Percentiles rank a stretch among this genome's conserved stretches.
Conservation (phyloP, 1,140 invertebrate species). For the Drosophila pruinosa region DNA sequence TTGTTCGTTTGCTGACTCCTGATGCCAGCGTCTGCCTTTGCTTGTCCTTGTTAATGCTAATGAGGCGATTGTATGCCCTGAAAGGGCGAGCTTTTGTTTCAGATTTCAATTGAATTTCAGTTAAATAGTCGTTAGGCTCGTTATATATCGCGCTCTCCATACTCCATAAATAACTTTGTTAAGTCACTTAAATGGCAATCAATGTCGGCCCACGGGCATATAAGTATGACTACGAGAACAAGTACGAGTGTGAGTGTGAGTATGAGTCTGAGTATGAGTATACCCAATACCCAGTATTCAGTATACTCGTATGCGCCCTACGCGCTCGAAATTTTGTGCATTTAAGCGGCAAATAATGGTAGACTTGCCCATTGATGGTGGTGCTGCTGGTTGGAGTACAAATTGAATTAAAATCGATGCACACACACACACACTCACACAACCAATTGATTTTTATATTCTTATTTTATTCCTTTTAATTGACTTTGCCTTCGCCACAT, state of each 20-base stretch:
- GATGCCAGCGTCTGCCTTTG: neutral
- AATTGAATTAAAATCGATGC: conserved; percentile 47
- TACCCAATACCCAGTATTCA: too few relatives aligned
- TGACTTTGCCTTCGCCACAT: conserved; percentile 57
- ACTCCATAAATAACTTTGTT: conserved; percentile 54
- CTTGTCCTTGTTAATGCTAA: conserved; percentile 45
- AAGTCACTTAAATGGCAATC: conserved; percentile 74
- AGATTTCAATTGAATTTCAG: conserved; percentile 65
- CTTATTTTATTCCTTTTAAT: conserved; percentile 54
- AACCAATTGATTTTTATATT: conserved; percentile 21
- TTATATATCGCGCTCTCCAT: conserved; percentile 39
- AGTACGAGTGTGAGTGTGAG: neutral
- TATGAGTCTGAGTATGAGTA: neutral
- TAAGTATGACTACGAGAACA: neutral
- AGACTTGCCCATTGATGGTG: neutral
- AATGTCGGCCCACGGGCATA: conserved; percentile 25
- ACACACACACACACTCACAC: conserved; percentile 5
- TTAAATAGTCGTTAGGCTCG: conserved; percentile 68
- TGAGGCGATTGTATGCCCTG: conserved; percentile 51
- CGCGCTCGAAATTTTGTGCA: conserved; percentile 13
- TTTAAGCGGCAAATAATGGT: conserved; percentile 45
- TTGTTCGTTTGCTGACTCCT: neutral
- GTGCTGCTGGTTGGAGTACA: neutral
- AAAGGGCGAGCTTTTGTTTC: conserved; percentile 54
- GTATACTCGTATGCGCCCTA: neutral